Evolutionary conservation across 1,140 invertebrate genomes (phyloP), one percentile per base, ranked within the genome.

Genomic region (Bicyclus anynana): DNA sequence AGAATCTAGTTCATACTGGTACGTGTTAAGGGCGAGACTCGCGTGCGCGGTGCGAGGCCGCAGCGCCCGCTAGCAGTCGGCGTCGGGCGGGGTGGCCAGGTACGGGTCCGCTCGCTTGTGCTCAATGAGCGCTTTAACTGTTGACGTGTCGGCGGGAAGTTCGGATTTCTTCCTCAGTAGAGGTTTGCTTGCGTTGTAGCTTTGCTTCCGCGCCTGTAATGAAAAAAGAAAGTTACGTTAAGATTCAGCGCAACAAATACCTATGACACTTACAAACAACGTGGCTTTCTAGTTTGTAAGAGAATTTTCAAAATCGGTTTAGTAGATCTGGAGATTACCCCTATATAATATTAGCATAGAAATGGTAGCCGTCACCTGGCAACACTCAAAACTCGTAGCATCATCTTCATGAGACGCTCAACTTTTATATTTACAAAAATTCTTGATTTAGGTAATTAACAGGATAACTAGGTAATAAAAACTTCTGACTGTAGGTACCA

Each of bases 161-260:
- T 98, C 97, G 12, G 97, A 98, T 90, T 98, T 99, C 80, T 96
- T 94, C 84, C 97, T 93, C 38, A 98, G 89, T 63, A 98, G 90
- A 20, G 96, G 96, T 59, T 84, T 90, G 53, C 59, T 80, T 6
- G 77, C 75, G 67, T 80, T 84, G 75, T 79, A 79, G 53, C 59
- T 67, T 26, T 71, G 77, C 51, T 82, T 84, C 33, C 74, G 64
- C 4, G 66, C 62, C 81, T 84, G 72, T 17, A 63, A 59, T 5
- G 7, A 37, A 38, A 37, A 26, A 21, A 13, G 5, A 10, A 9
- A 20, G 0, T 21, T n/a, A 26, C n/a, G 12, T 40, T 5, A 49
- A 23, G 2, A 53, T 18, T 33, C 10, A 21, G 23, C 7, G 23
- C 23, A 23, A 23, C 7, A 4, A 23, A 23, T 23, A 4, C 23